Conservation (phyloP, 2,113 vertebrate genomes). For the Cyprinodon variegatus region DNA sequence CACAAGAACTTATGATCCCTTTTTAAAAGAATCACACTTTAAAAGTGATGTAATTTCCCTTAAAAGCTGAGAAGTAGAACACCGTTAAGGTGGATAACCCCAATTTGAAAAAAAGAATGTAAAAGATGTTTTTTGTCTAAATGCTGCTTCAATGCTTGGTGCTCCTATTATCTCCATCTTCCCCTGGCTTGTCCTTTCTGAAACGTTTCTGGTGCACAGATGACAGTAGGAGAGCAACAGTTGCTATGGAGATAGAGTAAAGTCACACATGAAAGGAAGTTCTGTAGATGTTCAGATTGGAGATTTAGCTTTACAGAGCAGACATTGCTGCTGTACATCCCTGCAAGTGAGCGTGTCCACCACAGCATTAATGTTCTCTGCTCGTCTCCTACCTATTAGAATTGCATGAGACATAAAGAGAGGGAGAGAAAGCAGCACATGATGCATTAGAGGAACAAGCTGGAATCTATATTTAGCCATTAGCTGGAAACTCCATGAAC, state of each 20-base stretch:
- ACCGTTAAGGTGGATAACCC: background rate
- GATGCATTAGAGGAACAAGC: background rate
- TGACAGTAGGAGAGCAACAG: slow-evolving; percentile 73
- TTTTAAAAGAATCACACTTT: background rate
- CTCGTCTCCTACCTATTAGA: background rate
- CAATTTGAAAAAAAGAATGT: background rate
- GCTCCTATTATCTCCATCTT: slow-evolving; percentile 7
- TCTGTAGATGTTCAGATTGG: slow-evolving; percentile 54
- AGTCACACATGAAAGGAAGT: slow-evolving; percentile 70
- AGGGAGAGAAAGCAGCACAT: background rate
- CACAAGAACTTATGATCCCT: background rate
- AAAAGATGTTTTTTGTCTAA: background rate
- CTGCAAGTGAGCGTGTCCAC: background rate
- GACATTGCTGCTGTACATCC: slow-evolving; percentile 26
- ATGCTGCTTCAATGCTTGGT: background rate
- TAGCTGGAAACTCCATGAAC: background rate
- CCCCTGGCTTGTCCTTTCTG: slow-evolving; percentile 40
- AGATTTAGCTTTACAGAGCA: slow-evolving; percentile 23
- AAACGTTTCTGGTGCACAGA: slow-evolving; percentile 58
- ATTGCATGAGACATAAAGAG: slow-evolving; percentile 1
- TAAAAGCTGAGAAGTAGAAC: background rate
- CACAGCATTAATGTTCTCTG: background rate
- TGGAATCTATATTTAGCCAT: background rate
- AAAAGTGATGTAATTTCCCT: background rate
- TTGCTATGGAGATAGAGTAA: slow-evolving; percentile 80